Evolutionary conservation across 2,113 vertebrate genomes (phyloP).

Genomic region (Numida meleagris): DNA sequence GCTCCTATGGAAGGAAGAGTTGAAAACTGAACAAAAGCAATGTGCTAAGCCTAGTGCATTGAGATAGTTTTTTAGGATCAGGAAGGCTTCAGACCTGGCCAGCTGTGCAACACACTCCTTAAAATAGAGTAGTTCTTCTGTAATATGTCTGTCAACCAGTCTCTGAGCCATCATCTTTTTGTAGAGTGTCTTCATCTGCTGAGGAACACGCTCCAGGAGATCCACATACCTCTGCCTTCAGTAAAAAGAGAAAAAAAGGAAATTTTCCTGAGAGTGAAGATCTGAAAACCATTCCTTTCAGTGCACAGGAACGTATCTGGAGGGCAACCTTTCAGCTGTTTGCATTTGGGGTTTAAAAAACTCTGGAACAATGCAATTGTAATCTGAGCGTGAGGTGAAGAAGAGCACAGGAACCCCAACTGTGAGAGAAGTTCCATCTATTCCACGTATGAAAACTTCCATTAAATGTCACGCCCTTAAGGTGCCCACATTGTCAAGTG

Average conservation of each 20-base stretch:
- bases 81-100: constrained; percentile 71
- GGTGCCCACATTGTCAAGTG: background rate
- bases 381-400: background rate
- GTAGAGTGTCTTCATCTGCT: constrained; percentile 83
- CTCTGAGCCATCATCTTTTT: constrained; percentile 83
- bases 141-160: constrained; percentile 81
- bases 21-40: background rate
- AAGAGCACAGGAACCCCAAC: background rate
- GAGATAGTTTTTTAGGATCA: background rate
- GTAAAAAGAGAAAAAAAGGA: background rate
- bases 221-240: constrained; percentile 84
- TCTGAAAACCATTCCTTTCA: background rate
- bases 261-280: background rate
- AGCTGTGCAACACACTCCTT: constrained; percentile 82
- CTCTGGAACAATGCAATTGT: background rate
- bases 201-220: constrained; percentile 83
- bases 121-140: constrained; percentile 83
- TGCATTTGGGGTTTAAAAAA: background rate
- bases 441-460: background rate
- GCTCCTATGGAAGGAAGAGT: background rate
- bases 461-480: background rate
- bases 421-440: background rate
- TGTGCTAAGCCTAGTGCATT: background rate
- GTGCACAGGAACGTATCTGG: background rate
- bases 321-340: background rate